Conservation (phyloP, 2,888 invertebrate species). For the Mechanitis mazaeus region DNA sequence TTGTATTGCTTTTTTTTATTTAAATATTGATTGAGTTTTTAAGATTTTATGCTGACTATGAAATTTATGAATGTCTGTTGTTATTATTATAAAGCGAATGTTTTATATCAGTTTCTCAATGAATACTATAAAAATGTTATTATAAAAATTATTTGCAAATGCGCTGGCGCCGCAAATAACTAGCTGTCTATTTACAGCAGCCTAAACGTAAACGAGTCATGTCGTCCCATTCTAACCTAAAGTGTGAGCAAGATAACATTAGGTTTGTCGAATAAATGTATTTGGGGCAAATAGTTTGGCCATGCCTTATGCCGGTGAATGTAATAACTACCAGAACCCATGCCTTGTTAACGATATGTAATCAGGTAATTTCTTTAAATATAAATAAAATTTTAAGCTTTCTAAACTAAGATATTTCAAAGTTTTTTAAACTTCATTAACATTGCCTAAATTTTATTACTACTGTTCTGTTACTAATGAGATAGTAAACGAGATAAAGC, state of each 20-base stretch:
- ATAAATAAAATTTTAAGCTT: conserved; percentile 7
- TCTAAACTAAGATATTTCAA: conserved; percentile 8
- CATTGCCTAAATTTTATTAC: background rate
- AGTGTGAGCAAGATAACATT: conserved; percentile 30
- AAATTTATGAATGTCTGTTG: too few relatives aligned
- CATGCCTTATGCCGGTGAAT: conserved; percentile 19
- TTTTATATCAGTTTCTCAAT: conserved; percentile 28
- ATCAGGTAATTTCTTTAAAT: conserved; percentile 1
- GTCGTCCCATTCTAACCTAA: conserved; percentile 29
- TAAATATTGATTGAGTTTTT: background rate
- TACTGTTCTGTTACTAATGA: conserved; percentile 11
- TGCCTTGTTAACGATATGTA: conserved; percentile 7
- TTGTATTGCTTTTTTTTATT: background rate
- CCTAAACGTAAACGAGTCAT: conserved; percentile 21
- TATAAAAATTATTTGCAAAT: conserved; percentile 37
- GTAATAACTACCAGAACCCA: conserved; percentile 5
- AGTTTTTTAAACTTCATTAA: background rate
- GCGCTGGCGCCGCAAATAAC: conserved; percentile 50
- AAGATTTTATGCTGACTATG: background rate
- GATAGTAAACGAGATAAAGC: conserved; percentile 12
- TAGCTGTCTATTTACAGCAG: conserved; percentile 30
- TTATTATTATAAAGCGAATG: conserved; percentile 5
- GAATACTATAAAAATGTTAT: too few relatives aligned
- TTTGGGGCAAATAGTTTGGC: conserved; percentile 29
- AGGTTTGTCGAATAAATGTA: conserved; percentile 22